Evolutionary conservation across 2,888 invertebrate species (phyloP).

Genomic region (Cheilosia pagana): DNA sequence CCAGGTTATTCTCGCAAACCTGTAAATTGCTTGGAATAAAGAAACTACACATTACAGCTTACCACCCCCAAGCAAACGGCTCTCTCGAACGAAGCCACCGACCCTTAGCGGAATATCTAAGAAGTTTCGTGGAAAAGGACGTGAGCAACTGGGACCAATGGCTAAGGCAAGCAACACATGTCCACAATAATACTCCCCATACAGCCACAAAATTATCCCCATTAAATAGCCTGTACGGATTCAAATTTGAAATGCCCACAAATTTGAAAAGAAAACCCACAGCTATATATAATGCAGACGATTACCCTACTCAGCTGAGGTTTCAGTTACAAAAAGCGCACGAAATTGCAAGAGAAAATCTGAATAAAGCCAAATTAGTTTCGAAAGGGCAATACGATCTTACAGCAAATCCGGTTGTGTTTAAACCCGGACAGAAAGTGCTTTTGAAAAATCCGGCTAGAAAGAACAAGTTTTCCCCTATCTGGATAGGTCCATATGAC

Average conservation of each 20-base stretch:
- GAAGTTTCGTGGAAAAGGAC: neutral
- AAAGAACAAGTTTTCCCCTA: neutral
- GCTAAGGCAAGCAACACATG: no score
- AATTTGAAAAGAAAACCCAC: neutral
- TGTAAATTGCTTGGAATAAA: slow-evolving; percentile 32
- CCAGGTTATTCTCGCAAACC: slow-evolving; percentile 1
- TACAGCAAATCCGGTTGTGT: neutral
- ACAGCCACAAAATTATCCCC: neutral
- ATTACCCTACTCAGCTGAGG: neutral
- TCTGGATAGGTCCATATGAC: slow-evolving; percentile 2
- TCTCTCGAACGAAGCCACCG: slow-evolving; percentile 40
- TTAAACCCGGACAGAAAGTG: neutral
- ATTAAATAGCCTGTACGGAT: slow-evolving; percentile 12
- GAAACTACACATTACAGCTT: slow-evolving; percentile 10
- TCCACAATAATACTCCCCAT: no score
- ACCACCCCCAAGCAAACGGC: slow-evolving; percentile 26
- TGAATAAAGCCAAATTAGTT: neutral
- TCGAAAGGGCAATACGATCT: neutral
- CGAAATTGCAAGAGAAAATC: neutral
- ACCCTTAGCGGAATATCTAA: slow-evolving; percentile 31
- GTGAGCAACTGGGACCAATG: no score
- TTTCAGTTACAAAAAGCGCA: neutral
- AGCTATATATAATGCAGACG: neutral
- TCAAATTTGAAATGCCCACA: slow-evolving; percentile 15
- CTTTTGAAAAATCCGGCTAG: slow-evolving; percentile 5